Evolutionary conservation across 1,140 invertebrate species (phyloP), one percentile per base, ranked within the genome.

Genomic region (Cydia fagiglandana): DNA sequence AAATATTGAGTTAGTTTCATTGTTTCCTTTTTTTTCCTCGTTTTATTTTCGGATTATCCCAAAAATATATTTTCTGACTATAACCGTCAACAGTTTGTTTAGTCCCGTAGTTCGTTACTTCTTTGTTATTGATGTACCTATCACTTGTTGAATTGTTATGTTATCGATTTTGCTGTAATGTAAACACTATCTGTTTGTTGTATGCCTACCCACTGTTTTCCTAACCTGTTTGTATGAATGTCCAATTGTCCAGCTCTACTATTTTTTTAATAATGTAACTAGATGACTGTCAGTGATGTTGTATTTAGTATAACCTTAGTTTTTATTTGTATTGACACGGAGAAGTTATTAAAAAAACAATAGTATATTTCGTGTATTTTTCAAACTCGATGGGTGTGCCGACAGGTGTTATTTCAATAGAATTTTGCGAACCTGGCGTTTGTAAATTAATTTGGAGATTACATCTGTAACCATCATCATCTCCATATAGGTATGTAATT

Each of bases 1-100:
- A 84, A 84, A 86, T 85, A 81, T 83, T 80, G 80, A 78, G 73
- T 64, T 70, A 75, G 74, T 66, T 15, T 77, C 56, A 76, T 80
- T 79, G 50, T 64, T 74, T 75, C 50, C 75, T 75, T 75, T 56
- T 73, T 41, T 41, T 70, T 70, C n/a, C n/a, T 70, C 66, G 17
- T 45, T 34, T 41, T 41, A 70, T 70, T 70, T 61, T 61, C 56
- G 66, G 66, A 70, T 70, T 70, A 70, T 70, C 66, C 20, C 20
- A 20, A 38, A 10, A 68, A 68, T 68, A 34, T 70, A 70, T 70
- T 70, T 70, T 38, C 66, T 38, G 28, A 53, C 15, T 53, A n/a
- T 53, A 53, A 61, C 56, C 20, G 56, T 24, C 20, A 24, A 61
- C 24, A 12, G 56, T 61, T 61, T 61, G 20, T 61, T 61, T 24